phyloP scores from a whole-genome alignment of 2,797 vertebrate genomes.

The Squalus acanthias region DNA sequence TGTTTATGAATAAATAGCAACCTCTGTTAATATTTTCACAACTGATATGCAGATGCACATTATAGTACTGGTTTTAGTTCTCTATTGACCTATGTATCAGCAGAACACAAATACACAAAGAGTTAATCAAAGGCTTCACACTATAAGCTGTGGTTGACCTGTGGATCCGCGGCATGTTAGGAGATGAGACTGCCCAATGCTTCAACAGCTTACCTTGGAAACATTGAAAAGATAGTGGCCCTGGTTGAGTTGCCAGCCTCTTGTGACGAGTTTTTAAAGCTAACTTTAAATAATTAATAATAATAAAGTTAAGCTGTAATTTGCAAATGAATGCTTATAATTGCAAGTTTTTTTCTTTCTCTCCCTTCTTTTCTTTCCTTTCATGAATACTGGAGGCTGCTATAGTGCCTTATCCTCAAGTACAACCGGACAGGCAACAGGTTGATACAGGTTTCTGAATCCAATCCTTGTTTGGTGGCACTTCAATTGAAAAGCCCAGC shows the following conservation, averaged over 20 bases:
- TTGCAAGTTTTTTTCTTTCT: no score
- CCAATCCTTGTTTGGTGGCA: background rate
- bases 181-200: background rate
- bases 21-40: conserved; percentile 33
- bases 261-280: background rate
- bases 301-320: background rate
- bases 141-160: background rate
- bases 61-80: conserved; percentile 16
- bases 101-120: conserved; percentile 1
- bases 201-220: background rate
- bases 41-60: conserved; percentile 37
- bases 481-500: background rate
- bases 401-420: no score
- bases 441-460: background rate
- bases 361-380: background rate
- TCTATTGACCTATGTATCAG: background rate
- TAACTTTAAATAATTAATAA: background rate
- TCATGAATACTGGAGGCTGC: background rate
- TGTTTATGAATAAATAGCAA: conserved; percentile 30
- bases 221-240: background rate
- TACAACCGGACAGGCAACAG: background rate
- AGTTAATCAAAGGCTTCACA: background rate
- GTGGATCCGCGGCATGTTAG: background rate
- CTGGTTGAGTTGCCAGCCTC: background rate
- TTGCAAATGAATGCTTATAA: background rate